phyloP scores from a whole-genome alignment of 2,797 vertebrate genomes.

The Parauchenoglanis ngamensis region DNA sequence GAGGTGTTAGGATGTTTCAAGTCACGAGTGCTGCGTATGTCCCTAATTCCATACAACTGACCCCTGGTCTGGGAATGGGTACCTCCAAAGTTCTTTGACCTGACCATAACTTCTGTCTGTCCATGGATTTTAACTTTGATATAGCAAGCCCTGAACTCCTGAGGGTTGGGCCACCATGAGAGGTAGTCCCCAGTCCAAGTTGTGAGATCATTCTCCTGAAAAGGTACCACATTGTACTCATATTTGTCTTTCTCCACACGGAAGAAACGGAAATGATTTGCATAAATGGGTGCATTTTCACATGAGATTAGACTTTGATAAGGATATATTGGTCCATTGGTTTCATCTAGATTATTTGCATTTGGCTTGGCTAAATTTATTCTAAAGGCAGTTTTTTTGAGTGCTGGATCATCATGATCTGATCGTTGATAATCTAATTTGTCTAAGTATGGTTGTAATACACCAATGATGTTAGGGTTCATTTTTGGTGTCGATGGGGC shows the following conservation, averaged over 20 bases:
- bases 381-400: constrained; percentile 91
- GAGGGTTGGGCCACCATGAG: constrained; percentile 98
- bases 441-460: constrained; percentile 88
- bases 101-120: constrained; percentile 89
- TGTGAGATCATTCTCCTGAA: constrained; percentile 87
- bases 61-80: constrained; percentile 83
- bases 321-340: constrained; percentile 89
- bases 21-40: constrained; percentile 89
- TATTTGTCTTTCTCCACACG: constrained; percentile 93
- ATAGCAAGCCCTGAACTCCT: constrained; percentile 95
- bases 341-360: constrained; percentile 84
- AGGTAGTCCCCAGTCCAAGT: constrained; percentile 92
- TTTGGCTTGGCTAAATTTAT: constrained; percentile 93
- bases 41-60: constrained; percentile 91
- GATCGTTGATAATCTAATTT: constrained; percentile 88
- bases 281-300: constrained; percentile 82
- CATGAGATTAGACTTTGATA: constrained; percentile 86
- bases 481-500: constrained; percentile 88
- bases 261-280: constrained; percentile 93
- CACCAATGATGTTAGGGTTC: constrained; percentile 84
- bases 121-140: constrained; percentile 92
- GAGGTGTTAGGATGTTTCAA: constrained; percentile 75
- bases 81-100: constrained; percentile 86
- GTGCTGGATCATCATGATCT: constrained; percentile 84
- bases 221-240: constrained; percentile 95